Percentiles rank a stretch among this genome's conserved stretches.
Conservation (phyloP, 2,113 vertebrate species). For the Lasiurus cinereus region DNA sequence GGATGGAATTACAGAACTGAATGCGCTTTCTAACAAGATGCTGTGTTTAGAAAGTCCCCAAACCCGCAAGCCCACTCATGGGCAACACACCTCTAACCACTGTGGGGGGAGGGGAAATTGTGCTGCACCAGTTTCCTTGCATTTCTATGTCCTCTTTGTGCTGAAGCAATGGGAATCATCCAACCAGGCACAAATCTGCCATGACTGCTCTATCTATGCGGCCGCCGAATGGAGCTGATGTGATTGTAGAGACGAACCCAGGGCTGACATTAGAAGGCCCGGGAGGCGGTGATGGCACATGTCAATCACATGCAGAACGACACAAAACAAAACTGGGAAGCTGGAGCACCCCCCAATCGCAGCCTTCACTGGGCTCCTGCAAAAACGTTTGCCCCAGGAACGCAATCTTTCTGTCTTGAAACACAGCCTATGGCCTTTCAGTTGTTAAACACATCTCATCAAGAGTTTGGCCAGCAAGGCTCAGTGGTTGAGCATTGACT, state of each 20-base stretch:
- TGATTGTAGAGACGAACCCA: background rate
- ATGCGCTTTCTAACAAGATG: background rate
- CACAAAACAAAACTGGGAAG: background rate
- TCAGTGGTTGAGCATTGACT: too few species aligned
- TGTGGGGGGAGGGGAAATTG: too few species aligned
- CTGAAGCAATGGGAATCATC: background rate
- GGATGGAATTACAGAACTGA: background rate
- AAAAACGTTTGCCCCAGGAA: background rate
- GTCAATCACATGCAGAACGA: background rate
- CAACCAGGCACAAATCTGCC: background rate
- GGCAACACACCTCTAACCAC: fast-evolving
- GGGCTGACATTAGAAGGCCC: background rate
- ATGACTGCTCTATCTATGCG: fast-evolving
- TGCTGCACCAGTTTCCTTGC: background rate
- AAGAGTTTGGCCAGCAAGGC: too few species aligned
- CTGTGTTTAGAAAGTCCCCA: background rate
- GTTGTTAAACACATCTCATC: background rate
- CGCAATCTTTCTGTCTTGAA: background rate
- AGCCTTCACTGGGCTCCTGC: background rate
- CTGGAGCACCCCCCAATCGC: too few species aligned
- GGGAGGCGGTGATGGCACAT: background rate
- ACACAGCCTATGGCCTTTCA: background rate
- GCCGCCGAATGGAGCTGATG: background rate
- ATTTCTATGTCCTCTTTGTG: background rate
- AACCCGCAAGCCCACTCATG: background rate